Evolutionary conservation across 2,113 vertebrate species (phyloP), one percentile per base, ranked within the genome.

Genomic region (Dunckerocampus dactyliophorus): DNA sequence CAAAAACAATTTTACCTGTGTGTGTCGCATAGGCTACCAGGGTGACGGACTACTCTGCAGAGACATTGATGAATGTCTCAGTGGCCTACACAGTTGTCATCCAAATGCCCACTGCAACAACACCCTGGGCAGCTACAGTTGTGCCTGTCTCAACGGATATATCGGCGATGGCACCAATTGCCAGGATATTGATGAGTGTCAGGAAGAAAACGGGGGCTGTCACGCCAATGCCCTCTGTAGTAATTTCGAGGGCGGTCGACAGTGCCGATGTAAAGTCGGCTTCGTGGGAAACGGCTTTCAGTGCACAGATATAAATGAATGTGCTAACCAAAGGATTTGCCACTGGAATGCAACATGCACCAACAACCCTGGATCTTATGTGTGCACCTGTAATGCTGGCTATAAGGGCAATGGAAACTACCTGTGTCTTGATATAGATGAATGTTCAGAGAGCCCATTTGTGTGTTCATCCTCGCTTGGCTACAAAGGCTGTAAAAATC

Each of bases 331-430:
- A 6, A 46, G 56, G 13, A 85, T 74, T 59, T 93, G 92, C 72
- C 92, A 93, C 54, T 93, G 92, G 92, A 89, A 92, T 3, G 92
- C 92, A 31, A 90, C 89, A n/a, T 93, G 92, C 56, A 87, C 65
- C 53, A 93, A 93, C 76, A 92, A 73, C 48, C 89, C 86, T 1
- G 92, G 92, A 12, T 92, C 92, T 16, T 91, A 90, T 0, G 11
- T 75, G 2, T 93, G 92, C 19, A 90, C 83, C 4, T 93, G 92
- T 56, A 92, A 91, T 43, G 0, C 48, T 13, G 92, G 92, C 37
- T 93, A 85, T 47, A 93, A 92, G 63, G 92, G 92, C 55, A 93
- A 92, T 13, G 92, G 92, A 19, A 91, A 89, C 77, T 93, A 93
- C 73, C 79, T 93, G 5, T 93, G 92, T 59, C 75, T 92, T 20